phyloP scores from a whole-genome alignment of 2,797 vertebrate species.

The Clarias laeviceps region DNA sequence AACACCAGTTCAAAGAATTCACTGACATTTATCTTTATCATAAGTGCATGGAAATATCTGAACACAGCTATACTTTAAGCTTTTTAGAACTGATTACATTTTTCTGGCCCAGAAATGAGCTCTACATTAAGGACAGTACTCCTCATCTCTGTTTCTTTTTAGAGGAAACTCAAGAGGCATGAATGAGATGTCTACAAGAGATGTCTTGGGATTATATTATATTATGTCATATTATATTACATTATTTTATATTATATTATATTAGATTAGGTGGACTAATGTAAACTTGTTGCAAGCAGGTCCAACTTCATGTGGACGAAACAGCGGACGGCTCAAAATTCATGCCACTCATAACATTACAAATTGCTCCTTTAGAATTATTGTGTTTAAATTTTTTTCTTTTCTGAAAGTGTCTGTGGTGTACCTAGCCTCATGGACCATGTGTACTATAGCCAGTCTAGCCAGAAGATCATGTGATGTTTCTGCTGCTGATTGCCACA shows the following conservation, averaged over 20 bases:
- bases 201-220: neutral
- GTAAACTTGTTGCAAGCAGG: neutral
- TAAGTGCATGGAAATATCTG: no score
- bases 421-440: constrained; percentile 74
- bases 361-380: neutral
- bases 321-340: neutral
- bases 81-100: neutral
- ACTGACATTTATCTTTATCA: no score
- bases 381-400: no score
- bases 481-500: constrained; percentile 73
- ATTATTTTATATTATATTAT: no score
- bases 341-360: neutral
- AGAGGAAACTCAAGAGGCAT: neutral
- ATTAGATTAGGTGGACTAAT: neutral
- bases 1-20: no score
- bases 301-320: neutral
- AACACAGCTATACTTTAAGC: no score
- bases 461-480: constrained; percentile 67
- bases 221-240: neutral
- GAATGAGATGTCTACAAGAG: neutral
- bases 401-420: neutral
- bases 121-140: neutral
- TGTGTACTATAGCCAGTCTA: constrained; percentile 70
- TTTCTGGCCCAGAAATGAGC: constrained; percentile 1
- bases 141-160: neutral